Evolutionary conservation across 2,888 invertebrate species (phyloP), one percentile per base, ranked within the genome.

Genomic region (Cosmorhoe ocellata): DNA sequence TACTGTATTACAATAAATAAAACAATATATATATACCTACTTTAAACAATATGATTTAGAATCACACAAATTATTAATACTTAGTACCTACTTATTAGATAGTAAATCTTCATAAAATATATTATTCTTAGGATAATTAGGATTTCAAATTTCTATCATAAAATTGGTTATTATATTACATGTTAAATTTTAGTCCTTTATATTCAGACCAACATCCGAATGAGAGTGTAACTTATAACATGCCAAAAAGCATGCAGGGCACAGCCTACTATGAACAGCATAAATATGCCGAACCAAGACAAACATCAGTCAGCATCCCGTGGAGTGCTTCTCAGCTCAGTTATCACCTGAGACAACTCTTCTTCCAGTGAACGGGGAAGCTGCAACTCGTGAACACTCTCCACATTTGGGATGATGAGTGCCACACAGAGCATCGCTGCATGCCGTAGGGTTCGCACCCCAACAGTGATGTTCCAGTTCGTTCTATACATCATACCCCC

Each of bases 391-490:
- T 69, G 69, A 0, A 85, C 86, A 27, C 76, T 74, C 1, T 75
- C 69, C 0, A 79, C 66, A 3, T 72, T 62, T 0, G 59, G 62
- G 2, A 92, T 49, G 11, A 63, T 52, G 10, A 81, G 63, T 3
- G 91, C 90, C 5, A 93, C 59, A 1, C 72, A 66, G 58, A 93
- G 62, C 62, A 93, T 61, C 0, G 87, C 79, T 0, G 83, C 80
- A 18, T 78, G 74, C 32, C 86, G 76, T 5, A 93, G 75, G n/a
- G 84, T 79, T 18, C 92, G 84, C 1, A 93, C 64, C 1, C 90
- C 83, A 0, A 92, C 66, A 0, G 91, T 91, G 11, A 93, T 91
- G 11, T 84, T 84, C 74, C 92, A 92, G 37, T 89, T 79, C 0
- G 79, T 81, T 49, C 88, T 69, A 48, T 76, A 78, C 59, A 61